Percentiles rank a stretch among this genome's conserved stretches.
Evolutionary conservation across 2,113 vertebrate genomes (phyloP).

Genomic region (Pteropus alecto): DNA sequence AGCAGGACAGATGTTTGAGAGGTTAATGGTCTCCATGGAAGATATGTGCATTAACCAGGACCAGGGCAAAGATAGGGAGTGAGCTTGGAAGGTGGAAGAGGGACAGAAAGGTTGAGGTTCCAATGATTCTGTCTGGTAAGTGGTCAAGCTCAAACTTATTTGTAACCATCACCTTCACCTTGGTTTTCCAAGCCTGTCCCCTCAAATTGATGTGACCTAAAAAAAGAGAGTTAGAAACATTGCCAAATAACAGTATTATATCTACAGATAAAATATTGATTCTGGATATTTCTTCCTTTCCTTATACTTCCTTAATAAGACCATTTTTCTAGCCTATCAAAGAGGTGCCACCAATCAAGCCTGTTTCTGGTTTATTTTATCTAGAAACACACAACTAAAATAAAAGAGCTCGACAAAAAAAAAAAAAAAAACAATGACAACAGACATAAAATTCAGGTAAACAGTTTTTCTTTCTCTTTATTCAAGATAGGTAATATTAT

Average conservation of each 20-base stretch:
- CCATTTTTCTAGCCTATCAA: background rate
- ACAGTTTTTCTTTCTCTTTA: constrained; percentile 38
- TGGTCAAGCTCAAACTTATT: background rate
- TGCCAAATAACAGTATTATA: background rate
- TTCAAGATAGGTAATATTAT: constrained; percentile 30
- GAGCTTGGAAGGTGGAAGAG: background rate
- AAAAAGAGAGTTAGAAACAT: background rate
- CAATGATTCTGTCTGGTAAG: background rate
- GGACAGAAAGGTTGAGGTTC: background rate
- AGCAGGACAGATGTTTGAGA: background rate
- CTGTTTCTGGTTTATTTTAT: constrained; percentile 45
- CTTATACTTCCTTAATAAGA: background rate
- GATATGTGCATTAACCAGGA: background rate
- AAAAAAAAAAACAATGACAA: constrained; percentile 40
- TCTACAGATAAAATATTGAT: background rate
- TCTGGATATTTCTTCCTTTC: constrained; percentile 13
- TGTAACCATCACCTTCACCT: background rate
- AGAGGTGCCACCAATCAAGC: background rate
- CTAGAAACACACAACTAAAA: constrained; percentile 34
- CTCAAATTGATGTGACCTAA: background rate
- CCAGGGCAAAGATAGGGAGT: background rate
- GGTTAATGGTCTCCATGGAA: background rate
- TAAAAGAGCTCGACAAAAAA: background rate
- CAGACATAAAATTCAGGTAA: constrained; percentile 59
- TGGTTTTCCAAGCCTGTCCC: background rate